A percentile compares a stretch with the other conserved stretches of the same genome.
phyloP scores from a whole-genome alignment of 2,113 vertebrate species.

The Hemiscyllium ocellatum region DNA sequence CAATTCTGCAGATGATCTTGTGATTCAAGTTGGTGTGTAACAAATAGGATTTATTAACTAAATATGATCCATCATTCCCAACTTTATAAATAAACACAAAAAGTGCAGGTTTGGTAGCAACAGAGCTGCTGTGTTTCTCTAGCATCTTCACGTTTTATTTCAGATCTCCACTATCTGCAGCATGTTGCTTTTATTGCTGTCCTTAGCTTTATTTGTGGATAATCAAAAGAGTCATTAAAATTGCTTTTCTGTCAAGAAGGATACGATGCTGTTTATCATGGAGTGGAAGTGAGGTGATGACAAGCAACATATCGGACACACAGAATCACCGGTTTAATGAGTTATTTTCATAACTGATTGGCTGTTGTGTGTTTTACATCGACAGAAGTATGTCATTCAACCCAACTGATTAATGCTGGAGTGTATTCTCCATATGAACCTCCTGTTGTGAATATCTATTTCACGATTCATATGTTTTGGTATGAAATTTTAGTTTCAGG shows the following conservation, averaged over 20 bases:
- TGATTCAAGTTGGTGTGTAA: background rate
- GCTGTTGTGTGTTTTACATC: background rate
- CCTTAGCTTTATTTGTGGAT: background rate
- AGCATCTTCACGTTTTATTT: too few relatives aligned
- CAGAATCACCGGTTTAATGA: background rate
- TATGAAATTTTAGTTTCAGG: too few relatives aligned
- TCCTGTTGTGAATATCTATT: background rate
- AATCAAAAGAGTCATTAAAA: background rate
- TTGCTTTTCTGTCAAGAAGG: background rate
- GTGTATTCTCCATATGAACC: background rate
- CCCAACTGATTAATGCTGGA: background rate
- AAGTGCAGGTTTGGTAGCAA: too few relatives aligned
- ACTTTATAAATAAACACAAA: too few relatives aligned
- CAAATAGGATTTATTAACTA: background rate
- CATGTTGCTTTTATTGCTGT: too few relatives aligned
- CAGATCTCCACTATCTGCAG: too few relatives aligned
- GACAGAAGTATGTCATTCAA: background rate
- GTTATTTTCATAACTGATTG: background rate
- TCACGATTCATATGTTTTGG: too few relatives aligned
- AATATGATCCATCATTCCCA: background rate
- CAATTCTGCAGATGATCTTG: background rate
- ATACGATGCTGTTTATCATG: background rate
- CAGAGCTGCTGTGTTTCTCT: too few relatives aligned
- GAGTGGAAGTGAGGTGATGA: background rate
- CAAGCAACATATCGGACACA: background rate